Conservation (phyloP, 2,113 vertebrate genomes). For the crab-eating macaque (Macaca fascicularis) region DNA sequence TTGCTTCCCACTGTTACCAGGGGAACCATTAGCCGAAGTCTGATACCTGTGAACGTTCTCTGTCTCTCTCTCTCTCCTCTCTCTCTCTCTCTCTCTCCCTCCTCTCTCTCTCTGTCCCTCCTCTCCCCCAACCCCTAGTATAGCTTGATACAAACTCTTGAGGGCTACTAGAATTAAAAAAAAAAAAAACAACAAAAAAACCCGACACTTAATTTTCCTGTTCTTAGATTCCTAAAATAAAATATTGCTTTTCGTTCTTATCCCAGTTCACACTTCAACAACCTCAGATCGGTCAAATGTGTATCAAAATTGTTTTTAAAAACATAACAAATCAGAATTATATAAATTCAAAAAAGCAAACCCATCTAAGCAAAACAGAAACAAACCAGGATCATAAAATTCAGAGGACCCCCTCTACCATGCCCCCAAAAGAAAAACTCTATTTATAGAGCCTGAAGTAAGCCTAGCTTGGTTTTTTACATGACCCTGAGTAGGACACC, state of each 20-base stretch:
- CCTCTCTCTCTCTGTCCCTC: too few species aligned
- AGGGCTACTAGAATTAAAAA: constrained; percentile 3
- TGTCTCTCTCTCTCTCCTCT: too few species aligned
- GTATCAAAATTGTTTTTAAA: neutral
- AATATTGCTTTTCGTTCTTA: constrained; percentile 38
- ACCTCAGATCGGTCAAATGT: constrained; percentile 10
- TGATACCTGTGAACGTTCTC: constrained; percentile 24
- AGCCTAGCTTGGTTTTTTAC: neutral
- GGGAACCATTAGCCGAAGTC: constrained; percentile 59
- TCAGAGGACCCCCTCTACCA: neutral
- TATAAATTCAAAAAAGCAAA: neutral
- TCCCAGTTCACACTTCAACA: neutral
- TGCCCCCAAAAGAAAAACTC: neutral
- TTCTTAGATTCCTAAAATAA: constrained; percentile 48
- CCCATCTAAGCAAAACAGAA: neutral
- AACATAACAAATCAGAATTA: too few species aligned
- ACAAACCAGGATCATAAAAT: neutral
- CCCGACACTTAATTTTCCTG: neutral
- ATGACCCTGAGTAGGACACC: neutral
- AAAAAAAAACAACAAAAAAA: neutral
- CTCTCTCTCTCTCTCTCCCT: rapidly evolving
- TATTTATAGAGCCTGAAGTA: neutral
- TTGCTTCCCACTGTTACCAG: constrained; percentile 52
- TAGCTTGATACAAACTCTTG: constrained; percentile 10
- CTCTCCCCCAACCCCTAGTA: neutral